Evolutionary conservation across 2,888 invertebrate genomes (phyloP).

Genomic region (Julus scanicus): DNA sequence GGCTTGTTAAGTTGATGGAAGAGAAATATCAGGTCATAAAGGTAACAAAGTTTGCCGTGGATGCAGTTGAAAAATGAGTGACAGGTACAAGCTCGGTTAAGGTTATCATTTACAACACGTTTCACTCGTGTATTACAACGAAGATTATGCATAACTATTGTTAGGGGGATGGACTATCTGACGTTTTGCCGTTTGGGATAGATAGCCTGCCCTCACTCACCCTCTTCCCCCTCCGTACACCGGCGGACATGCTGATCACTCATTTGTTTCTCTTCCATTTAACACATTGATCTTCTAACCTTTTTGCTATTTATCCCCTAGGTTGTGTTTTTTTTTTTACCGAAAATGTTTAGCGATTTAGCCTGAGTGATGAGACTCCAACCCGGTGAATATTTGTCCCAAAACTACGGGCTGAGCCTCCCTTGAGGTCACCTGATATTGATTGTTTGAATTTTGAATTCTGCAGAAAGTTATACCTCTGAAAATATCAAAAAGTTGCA

Average conservation of each 20-base stretch:
- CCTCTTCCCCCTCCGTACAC: neutral
- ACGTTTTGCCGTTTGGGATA: neutral
- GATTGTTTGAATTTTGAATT: neutral
- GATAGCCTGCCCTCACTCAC: neutral
- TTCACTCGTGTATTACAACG: slow-evolving; percentile 47
- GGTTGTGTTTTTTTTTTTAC: neutral
- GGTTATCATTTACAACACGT: slow-evolving; percentile 53
- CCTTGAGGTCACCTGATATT: neutral
- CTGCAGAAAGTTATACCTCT: too few relatives aligned
- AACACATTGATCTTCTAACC: slow-evolving; percentile 43
- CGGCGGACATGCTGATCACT: slow-evolving; percentile 45
- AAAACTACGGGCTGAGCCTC: neutral
- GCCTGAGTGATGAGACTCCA: slow-evolving; percentile 26
- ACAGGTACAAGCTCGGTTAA: slow-evolving; percentile 49
- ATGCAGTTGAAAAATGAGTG: slow-evolving; percentile 49
- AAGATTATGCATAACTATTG: slow-evolving; percentile 48
- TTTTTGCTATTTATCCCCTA: slow-evolving; percentile 18
- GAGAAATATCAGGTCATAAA: slow-evolving; percentile 52
- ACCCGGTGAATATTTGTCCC: neutral
- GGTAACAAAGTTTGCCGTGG: slow-evolving; percentile 30
- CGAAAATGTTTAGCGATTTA: slow-evolving; percentile 31
- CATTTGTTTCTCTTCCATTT: slow-evolving; percentile 30
- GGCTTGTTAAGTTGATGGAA: slow-evolving; percentile 44
- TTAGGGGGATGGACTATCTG: slow-evolving; percentile 11
- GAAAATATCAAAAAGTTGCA: too few relatives aligned